Evolutionary conservation across 2,113 vertebrate species (phyloP), one percentile per base, ranked within the genome.

Genomic region (Leptodactylus fuscus): DNA sequence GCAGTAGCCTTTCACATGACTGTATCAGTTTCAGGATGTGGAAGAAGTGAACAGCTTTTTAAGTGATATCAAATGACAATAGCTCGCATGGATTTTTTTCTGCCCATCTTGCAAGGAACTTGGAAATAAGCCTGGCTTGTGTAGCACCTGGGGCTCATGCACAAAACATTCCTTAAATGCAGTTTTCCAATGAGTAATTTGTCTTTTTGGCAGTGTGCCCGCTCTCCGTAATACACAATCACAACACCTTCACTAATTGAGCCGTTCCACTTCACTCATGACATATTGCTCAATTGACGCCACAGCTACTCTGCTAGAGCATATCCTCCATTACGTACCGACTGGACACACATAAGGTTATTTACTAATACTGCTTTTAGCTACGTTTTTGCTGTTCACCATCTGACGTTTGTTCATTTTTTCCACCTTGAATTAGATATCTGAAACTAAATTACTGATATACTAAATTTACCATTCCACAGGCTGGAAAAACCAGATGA

Each of bases 111-210:
- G 29, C 11, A 13, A 44, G 22, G 71, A 27, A 48, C 22, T 46
- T 74, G 71, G 38, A 74, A 74, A 74, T n/a, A 48, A 46, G 38
- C 71, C 38, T 74, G n/a, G 27, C 13, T 15, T 8, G 4, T 46
- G 41, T 27, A 46, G 38, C 71, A 74, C 41, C 71, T 29, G 71
- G 12, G n/a, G 41, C 71, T 48, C n/a, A 48, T 74, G 71, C 22
- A 15, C 41, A 27, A 44, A 74, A 16, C n/a, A 74, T 13, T 46
- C 4, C 12, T 38, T 24, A 44, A 74, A n/a, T 73, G 70, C 36
- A 73, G 36, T 41, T 73, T 41, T 73, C 41, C 38, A 5, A 46
- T 46, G 70, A 75, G 41, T 32, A 75, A 49, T 75, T 75, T 48
- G 73, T 48, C 73, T 75, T 75, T 41, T 75, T 75, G 73, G 44